Conservation (phyloP, 2,113 vertebrate genomes). For the Xiphophorus couchianus region DNA sequence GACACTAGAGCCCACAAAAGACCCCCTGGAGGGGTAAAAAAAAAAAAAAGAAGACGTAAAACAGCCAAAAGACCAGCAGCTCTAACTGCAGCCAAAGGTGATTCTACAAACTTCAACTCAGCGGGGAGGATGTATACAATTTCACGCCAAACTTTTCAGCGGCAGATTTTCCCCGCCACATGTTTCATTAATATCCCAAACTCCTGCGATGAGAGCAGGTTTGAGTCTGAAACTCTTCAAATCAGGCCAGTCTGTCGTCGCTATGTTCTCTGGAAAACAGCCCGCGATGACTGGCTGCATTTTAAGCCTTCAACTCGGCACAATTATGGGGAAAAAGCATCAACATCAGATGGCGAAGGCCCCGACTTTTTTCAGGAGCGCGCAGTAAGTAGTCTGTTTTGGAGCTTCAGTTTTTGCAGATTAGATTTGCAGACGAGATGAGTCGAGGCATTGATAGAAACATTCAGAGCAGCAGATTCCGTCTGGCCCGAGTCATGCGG, state of each 20-base stretch:
- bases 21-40: no score
- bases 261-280: constrained; percentile 1
- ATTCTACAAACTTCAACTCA: no score
- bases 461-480: constrained; percentile 64
- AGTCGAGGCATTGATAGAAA: constrained; percentile 63
- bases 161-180: neutral
- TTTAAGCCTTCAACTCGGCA: constrained; percentile 10
- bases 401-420: constrained; percentile 51
- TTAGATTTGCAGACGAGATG: constrained; percentile 67
- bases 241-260: constrained; percentile 25
- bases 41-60: neutral
- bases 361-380: constrained; percentile 11
- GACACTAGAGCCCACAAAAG: no score
- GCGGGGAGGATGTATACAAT: no score
- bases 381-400: constrained; percentile 23
- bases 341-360: constrained; percentile 10
- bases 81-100: neutral
- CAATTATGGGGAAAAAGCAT: constrained; percentile 22
- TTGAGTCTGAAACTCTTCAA: neutral
- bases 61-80: neutral
- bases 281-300: constrained; percentile 4
- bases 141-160: neutral
- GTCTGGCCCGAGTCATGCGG: constrained; percentile 57
- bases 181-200: neutral
- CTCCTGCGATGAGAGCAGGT: neutral